phyloP scores from a whole-genome alignment of 2,888 invertebrate genomes.

The Thysanoteuthis rhombus region DNA sequence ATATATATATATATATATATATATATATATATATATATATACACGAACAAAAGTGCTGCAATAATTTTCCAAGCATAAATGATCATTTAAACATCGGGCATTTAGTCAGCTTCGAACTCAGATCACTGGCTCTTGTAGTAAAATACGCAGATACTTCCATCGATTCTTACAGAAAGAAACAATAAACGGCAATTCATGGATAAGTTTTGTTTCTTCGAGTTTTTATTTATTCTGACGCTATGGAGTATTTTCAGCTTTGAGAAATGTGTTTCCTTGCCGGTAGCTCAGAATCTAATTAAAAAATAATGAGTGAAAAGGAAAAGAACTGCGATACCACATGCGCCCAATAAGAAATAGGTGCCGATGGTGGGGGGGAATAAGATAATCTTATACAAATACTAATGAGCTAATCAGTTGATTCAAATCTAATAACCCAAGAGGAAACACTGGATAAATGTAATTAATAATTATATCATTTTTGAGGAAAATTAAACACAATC shows the following conservation, averaged over 20 bases:
- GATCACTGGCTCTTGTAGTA: not conserved
- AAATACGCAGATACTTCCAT: not conserved
- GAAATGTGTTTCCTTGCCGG: not conserved
- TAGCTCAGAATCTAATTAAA: not conserved
- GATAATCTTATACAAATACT: not conserved
- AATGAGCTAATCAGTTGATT: not conserved
- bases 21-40: slow-evolving; percentile 12
- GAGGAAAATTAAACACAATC: not conserved
- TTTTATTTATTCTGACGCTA: not conserved
- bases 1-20: not conserved
- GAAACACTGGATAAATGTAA: not conserved
- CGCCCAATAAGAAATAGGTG: not conserved
- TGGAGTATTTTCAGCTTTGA: not conserved
- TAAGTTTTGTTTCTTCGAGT: not conserved
- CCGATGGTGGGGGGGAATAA: no score
- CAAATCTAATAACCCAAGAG: not conserved
- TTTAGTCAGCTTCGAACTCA: not conserved
- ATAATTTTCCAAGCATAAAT: no score
- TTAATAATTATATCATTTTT: not conserved
- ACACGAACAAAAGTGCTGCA: no score
- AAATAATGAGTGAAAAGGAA: not conserved
- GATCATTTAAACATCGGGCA: no score
- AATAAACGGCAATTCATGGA: not conserved
- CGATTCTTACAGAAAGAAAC: not conserved
- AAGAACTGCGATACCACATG: not conserved